These are phyloP conservation scores for Zygaena filipendulae DNA, from an alignment of 2,888 invertebrate genomes.

Conservation along the genomic window DNA sequence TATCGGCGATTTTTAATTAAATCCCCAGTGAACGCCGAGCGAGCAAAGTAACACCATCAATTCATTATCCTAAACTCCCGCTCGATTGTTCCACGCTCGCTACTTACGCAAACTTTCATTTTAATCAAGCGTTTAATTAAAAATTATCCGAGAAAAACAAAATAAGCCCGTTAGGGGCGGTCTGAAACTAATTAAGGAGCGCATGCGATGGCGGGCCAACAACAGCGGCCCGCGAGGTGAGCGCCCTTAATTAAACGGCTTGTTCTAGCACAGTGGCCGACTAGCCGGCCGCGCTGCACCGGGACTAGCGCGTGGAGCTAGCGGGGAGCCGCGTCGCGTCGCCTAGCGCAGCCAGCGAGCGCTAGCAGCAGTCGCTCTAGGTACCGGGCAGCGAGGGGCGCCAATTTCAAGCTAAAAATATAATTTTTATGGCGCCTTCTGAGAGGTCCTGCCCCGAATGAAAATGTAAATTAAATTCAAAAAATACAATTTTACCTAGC, in stretches of 20 bases:
- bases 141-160: conserved; percentile 70
- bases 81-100: conserved; percentile 66
- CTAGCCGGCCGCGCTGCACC: conserved; percentile 11
- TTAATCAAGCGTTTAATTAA: conserved; percentile 70
- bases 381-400: too few relatives aligned
- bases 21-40: conserved; percentile 60
- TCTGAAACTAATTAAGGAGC: conserved; percentile 67
- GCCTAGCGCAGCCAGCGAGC: too few relatives aligned
- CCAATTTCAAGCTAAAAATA: too few relatives aligned
- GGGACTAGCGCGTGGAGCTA: conserved; percentile 2
- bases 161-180: conserved; percentile 67
- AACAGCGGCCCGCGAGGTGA: conserved; percentile 52
- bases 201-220: conserved; percentile 51
- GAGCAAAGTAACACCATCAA: conserved; percentile 67
- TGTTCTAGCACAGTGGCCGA: conserved; percentile 49
- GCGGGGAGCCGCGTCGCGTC: too few relatives aligned
- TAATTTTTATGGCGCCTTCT: too few relatives aligned
- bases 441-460: too few relatives aligned
- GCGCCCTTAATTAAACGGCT: conserved; percentile 58
- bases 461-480: too few relatives aligned
- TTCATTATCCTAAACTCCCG: conserved; percentile 69
- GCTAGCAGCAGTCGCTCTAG: too few relatives aligned
- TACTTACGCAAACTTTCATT: conserved; percentile 70
- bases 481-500: too few relatives aligned
- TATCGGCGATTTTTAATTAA: conserved; percentile 70